These are phyloP conservation scores for Nemotelus nigrinus DNA, from an alignment of 2,888 invertebrate species.

Conservation along the genomic window DNA sequence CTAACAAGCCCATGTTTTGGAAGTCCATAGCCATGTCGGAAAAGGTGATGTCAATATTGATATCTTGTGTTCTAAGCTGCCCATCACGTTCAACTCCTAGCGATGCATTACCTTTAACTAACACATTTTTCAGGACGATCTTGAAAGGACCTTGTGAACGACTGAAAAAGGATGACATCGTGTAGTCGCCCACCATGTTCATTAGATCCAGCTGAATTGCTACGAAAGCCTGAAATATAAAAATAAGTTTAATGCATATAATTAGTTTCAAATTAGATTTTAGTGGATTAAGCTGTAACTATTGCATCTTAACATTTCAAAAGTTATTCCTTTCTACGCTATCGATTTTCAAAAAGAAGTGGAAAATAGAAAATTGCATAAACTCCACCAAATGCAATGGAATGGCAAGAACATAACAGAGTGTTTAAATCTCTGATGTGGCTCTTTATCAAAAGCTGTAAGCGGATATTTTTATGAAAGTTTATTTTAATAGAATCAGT, in stretches of 20 bases:
- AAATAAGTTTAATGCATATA: not conserved
- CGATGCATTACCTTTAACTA: slow-evolving; percentile 74
- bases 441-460: too few species aligned
- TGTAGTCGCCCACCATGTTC: slow-evolving; percentile 79
- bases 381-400: too few species aligned
- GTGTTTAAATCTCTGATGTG: too few species aligned
- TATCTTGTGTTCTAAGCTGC: slow-evolving; percentile 78
- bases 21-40: slow-evolving; percentile 82
- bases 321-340: too few species aligned
- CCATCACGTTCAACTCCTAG: slow-evolving; percentile 80
- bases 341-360: too few species aligned
- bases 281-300: not conserved
- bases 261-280: not conserved
- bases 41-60: slow-evolving; percentile 82
- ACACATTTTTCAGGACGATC: slow-evolving; percentile 77
- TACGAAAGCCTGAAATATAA: slow-evolving; percentile 71
- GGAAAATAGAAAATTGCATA: too few species aligned
- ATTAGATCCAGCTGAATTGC: slow-evolving; percentile 76
- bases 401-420: too few species aligned
- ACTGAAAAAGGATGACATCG: slow-evolving; percentile 76
- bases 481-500: too few species aligned
- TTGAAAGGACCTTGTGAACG: slow-evolving; percentile 80
- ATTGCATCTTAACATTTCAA: not conserved
- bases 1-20: slow-evolving; percentile 80
- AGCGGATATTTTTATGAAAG: too few species aligned